phyloP scores from a whole-genome alignment of 2,113 vertebrate genomes.

The Mobula birostris region DNA sequence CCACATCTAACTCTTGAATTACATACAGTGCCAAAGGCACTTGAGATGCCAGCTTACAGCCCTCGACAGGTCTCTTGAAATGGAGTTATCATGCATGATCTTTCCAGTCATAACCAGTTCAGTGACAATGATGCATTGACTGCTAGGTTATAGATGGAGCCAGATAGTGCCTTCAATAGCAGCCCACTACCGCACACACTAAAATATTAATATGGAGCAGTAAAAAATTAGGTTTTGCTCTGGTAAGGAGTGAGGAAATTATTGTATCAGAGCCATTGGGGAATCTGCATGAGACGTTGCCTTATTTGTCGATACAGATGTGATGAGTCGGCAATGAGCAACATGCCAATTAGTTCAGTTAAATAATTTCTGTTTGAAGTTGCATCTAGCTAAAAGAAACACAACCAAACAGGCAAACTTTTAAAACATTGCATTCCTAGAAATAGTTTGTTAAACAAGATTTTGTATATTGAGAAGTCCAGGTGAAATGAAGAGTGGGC shows the following conservation, averaged over 20 bases:
- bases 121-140: background rate
- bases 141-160: background rate
- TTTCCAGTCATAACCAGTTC: background rate
- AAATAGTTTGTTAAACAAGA: background rate
- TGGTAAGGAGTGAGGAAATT: background rate
- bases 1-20: background rate
- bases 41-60: background rate
- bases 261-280: background rate
- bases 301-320: background rate
- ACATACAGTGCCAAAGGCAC: background rate
- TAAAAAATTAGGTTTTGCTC: background rate
- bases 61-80: background rate
- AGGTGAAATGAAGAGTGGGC: no score
- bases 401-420: background rate
- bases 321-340: background rate
- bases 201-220: background rate
- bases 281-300: background rate
- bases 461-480: background rate
- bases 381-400: background rate
- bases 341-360: background rate
- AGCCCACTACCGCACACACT: background rate
- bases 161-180: background rate
- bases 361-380: conserved; percentile 5
- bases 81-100: background rate
- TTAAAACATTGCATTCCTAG: no score